These are phyloP conservation scores for Hofmannophila pseudospretella DNA, from an alignment of 2,888 invertebrate species.

Conservation along the genomic window DNA sequence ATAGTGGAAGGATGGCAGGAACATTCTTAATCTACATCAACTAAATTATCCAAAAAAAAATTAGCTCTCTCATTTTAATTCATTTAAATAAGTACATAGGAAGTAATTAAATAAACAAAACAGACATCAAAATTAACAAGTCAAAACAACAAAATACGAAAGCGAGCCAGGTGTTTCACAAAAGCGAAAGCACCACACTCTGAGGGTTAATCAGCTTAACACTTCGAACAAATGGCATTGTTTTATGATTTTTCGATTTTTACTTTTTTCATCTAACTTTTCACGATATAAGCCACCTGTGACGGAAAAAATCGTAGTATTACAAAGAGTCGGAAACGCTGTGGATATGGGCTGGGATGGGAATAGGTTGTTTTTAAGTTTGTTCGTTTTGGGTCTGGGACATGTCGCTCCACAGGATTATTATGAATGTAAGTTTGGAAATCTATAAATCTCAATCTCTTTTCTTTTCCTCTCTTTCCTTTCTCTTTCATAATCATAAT, in stretches of 20 bases:
- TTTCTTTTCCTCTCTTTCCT: too few species aligned
- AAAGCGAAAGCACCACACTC: conserved; percentile 13
- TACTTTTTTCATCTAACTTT: conserved; percentile 28
- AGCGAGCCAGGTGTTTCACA: not conserved
- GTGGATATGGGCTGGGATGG: conserved; percentile 17
- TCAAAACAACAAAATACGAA: not conserved
- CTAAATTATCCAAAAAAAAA: too few species aligned
- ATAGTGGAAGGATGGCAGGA: too few species aligned
- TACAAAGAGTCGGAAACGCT: not conserved
- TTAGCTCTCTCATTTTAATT: too few species aligned
- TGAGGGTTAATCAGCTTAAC: conserved; percentile 38
- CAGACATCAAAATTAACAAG: not conserved
- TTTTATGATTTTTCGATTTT: conserved; percentile 35
- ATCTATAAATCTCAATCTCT: too few species aligned
- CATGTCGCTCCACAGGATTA: conserved; percentile 36
- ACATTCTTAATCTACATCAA: too few species aligned
- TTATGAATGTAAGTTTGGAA: conserved; percentile 45
- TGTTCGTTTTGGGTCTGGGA: conserved; percentile 23
- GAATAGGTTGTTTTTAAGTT: conserved; percentile 18
- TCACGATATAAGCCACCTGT: conserved; percentile 52
- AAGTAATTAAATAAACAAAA: too few species aligned
- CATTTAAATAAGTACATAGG: too few species aligned
- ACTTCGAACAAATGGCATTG: conserved; percentile 48
- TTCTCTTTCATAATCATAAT: too few species aligned
- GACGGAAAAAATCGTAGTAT: conserved; percentile 6